A percentile compares a stretch with the other conserved stretches of the same genome.
Evolutionary conservation across 1,140 invertebrate species (phyloP).

Genomic region (Aporrectodea caliginosa): DNA sequence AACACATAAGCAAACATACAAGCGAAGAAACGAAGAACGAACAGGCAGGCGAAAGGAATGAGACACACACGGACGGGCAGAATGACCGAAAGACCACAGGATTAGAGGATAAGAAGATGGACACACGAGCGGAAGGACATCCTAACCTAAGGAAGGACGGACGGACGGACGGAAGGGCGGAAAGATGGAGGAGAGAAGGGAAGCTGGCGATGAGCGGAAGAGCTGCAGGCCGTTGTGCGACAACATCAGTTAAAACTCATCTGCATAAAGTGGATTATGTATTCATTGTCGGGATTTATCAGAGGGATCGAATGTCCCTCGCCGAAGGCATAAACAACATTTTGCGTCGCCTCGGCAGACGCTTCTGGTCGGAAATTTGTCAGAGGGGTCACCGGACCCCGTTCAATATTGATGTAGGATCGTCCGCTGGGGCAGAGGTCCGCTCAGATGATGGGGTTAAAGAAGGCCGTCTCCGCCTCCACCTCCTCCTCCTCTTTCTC

Average conservation of each 20-base stretch:
- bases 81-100: no score
- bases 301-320: not conserved
- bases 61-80: no score
- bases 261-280: not conserved
- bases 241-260: no score
- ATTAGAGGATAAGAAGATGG: not conserved
- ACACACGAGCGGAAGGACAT: not conserved
- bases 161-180: not conserved
- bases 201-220: not conserved
- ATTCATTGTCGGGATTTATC: conserved; percentile 2
- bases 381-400: not conserved
- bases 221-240: not conserved
- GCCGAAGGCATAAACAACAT: not conserved
- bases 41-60: no score
- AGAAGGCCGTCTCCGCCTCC: not conserved
- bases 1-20: no score
- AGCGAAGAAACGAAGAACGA: no score
- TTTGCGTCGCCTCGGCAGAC: not conserved
- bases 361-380: not conserved
- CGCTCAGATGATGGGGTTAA: not conserved
- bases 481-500: not conserved
- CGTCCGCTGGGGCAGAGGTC: no score
- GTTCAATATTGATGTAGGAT: not conserved
- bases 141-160: not conserved
- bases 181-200: not conserved